A percentile compares a stretch with the other conserved stretches of the same genome.
phyloP scores from a whole-genome alignment of 2,113 vertebrate species.

The Ceyx cyanopectus region DNA sequence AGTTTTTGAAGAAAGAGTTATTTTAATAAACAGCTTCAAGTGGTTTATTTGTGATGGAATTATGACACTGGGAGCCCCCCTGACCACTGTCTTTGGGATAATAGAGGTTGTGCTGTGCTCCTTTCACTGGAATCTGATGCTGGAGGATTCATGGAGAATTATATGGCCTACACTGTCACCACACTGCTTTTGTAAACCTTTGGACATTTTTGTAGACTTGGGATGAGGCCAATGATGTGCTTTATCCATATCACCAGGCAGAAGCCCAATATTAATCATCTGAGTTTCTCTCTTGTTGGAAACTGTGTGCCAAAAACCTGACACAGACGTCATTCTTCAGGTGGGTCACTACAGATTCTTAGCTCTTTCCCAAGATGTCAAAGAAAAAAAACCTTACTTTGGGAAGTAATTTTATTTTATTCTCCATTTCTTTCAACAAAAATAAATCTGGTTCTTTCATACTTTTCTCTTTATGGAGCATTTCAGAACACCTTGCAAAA shows the following conservation, averaged over 20 bases:
- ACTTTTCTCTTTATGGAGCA: background rate
- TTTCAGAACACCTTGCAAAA: background rate
- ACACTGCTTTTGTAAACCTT: background rate
- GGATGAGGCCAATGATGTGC: background rate
- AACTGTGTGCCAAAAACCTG: background rate
- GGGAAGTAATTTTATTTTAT: background rate
- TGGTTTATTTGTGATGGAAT: background rate
- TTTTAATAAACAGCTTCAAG: background rate
- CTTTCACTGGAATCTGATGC: background rate
- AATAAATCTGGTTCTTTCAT: background rate
- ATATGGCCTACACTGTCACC: background rate
- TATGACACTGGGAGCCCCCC: background rate
- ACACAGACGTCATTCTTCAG: background rate
- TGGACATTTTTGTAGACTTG: background rate
- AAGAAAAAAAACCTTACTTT: background rate
- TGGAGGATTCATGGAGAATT: background rate
- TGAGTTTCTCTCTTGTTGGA: background rate
- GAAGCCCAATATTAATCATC: background rate
- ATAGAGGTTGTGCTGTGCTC: background rate
- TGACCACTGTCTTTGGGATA: background rate
- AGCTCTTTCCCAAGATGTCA: background rate
- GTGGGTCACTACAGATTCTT: background rate
- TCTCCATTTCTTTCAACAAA: background rate
- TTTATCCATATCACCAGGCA: background rate
- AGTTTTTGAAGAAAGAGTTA: background rate